phyloP scores from a whole-genome alignment of 2,113 vertebrate genomes.

The Cisticola juncidis region DNA sequence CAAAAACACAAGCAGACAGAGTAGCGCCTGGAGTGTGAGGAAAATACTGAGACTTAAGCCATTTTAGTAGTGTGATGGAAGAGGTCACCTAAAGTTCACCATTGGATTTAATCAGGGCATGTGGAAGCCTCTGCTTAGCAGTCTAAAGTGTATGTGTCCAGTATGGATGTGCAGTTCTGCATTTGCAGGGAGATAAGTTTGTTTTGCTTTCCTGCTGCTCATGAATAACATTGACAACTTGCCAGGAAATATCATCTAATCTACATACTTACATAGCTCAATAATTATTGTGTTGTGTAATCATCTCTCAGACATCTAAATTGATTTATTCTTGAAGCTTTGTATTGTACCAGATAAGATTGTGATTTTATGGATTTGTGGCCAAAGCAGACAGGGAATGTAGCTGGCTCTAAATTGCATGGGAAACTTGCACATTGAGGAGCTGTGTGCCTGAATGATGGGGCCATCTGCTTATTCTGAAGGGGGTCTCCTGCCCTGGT shows the following conservation, averaged over 20 bases:
- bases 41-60: neutral
- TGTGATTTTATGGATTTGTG: neutral
- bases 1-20: neutral
- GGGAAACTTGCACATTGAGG: neutral
- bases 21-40: neutral
- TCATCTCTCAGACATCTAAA: neutral
- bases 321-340: constrained; percentile 14
- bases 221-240: neutral
- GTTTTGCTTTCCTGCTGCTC: neutral
- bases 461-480: constrained; percentile 17
- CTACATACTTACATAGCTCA: neutral
- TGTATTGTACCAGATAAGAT: neutral
- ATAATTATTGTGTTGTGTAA: neutral
- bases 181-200: neutral
- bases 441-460: neutral
- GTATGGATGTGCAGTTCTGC: neutral
- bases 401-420: neutral
- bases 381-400: neutral
- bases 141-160: accelerated
- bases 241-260: neutral
- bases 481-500: neutral
- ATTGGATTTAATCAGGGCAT: neutral
- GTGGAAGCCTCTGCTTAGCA: neutral
- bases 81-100: neutral
- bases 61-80: neutral